Evolutionary conservation across 2,113 vertebrate species (phyloP), one percentile per base, ranked within the genome.

Genomic region (Acanthochromis polyacanthus): DNA sequence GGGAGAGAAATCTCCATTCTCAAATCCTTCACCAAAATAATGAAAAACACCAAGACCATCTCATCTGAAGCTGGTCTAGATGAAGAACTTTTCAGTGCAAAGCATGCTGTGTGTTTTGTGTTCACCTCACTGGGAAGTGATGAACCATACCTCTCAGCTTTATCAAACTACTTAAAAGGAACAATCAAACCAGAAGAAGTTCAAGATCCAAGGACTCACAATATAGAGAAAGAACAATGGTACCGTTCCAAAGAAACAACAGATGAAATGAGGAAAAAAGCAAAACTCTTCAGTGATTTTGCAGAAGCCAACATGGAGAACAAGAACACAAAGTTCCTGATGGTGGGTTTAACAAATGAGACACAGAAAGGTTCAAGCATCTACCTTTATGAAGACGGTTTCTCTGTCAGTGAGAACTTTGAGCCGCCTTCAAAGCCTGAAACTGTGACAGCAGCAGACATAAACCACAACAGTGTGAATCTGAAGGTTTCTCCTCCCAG

Each of bases 361-460:
- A 52, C 4, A 0, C 50, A 83, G 10, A 0, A 58, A 71, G 1
- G 74, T 65, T 65, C 64, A 5, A 67, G 43, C 50, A 84, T 88
- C 68, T 16, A 68, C 76, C 69, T 83, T 38, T 83, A 85, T 16
- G 15, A 85, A 56, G 71, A 60, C 0, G 61, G 76, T 1, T 46
- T 50, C 5, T 0, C 36, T 28, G 65, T 72, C 57, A 75, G 0
- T 46, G 28, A 78, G 8, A 63, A 83, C 78, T 90, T 85, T 79
- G 66, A 86, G 48, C 81, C 82, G 0, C 66, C 73, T 50, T 88
- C 86, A 64, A 85, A 74, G 20, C 82, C 86, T 73, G 80, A 88
- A 43, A 45, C 57, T 30, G 48, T 84, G 10, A 62, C 59, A 0
- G 62, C 0, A 0, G 55, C 14, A 2, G 71, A 87, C 19, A 38